A percentile compares a stretch with the other conserved stretches of the same genome.
phyloP scores from a whole-genome alignment of 2,888 invertebrate species.

The Caenorhabditis sinica region DNA sequence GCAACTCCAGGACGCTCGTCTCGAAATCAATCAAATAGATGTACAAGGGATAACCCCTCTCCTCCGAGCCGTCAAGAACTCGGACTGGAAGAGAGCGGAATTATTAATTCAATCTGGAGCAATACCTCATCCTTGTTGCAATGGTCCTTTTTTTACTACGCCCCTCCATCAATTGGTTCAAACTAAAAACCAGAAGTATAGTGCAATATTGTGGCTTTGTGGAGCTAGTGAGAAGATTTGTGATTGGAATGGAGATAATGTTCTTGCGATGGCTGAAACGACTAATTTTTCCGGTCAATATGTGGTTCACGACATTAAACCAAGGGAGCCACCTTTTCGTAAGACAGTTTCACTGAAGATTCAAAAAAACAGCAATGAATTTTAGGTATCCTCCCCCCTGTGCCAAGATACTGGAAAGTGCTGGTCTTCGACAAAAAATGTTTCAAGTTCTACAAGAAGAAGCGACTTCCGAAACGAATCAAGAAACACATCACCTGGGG shows the following conservation, averaged over 20 bases:
- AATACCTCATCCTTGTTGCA: no score
- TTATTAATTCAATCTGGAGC: no score
- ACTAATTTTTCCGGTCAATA: no score
- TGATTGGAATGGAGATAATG: no score
- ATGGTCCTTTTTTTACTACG: no score
- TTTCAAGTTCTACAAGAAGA: background rate
- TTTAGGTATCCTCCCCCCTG: background rate
- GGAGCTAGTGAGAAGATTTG: no score
- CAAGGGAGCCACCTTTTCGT: no score
- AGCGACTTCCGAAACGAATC: slow-evolving; percentile 7
- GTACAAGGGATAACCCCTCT: background rate
- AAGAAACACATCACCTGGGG: slow-evolving; percentile 11
- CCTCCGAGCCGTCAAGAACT: background rate
- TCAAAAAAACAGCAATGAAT: background rate
- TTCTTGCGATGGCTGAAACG: no score
- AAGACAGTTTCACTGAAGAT: background rate
- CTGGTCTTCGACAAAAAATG: background rate
- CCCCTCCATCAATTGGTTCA: no score
- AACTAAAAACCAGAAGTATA: no score
- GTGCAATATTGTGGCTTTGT: no score
- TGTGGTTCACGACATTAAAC: no score
- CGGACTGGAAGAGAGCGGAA: background rate
- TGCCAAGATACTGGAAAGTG: background rate
- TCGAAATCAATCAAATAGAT: slow-evolving; percentile 5
- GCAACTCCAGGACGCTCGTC: slow-evolving; percentile 20